These are phyloP conservation scores for Hirtodrosophila histrioides DNA, from an alignment of 2,888 invertebrate genomes.

Conservation along the genomic window DNA sequence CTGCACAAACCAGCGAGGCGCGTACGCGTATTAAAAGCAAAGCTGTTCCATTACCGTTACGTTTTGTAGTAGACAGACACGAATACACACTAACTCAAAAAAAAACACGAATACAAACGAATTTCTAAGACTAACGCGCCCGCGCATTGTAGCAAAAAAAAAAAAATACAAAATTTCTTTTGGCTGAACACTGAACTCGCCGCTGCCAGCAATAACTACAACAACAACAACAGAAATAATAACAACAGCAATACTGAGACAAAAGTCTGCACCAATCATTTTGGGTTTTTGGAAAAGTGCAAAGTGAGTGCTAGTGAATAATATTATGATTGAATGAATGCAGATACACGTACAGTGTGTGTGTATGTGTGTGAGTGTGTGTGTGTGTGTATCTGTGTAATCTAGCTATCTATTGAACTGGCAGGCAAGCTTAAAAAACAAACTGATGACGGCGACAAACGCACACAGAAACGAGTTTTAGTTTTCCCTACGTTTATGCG, in stretches of 20 bases:
- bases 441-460: constrained; percentile 57
- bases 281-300: constrained; percentile 78
- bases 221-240: constrained; percentile 13
- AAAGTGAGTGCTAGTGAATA: constrained; percentile 69
- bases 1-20: constrained; percentile 74
- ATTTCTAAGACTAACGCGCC: constrained; percentile 62
- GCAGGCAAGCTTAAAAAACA: constrained; percentile 61
- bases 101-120: constrained; percentile 45
- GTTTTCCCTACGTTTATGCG: constrained; percentile 47
- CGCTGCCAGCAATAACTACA: too few species aligned
- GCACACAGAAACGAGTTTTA: constrained; percentile 68
- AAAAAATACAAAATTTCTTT: constrained; percentile 23
- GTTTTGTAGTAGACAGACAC: constrained; percentile 50
- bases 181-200: constrained; percentile 52
- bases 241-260: constrained; percentile 37
- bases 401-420: constrained; percentile 71
- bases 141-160: constrained; percentile 54
- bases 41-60: constrained; percentile 64
- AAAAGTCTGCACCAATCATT: constrained; percentile 62
- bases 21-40: constrained; percentile 55
- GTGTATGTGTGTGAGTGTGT: constrained; percentile 15
- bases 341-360: constrained; percentile 10
- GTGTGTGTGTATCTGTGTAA: constrained; percentile 50
- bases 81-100: constrained; percentile 33
- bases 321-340: constrained; percentile 28